Base-by-base conservation (phyloP, 2,888 invertebrate species). In the Xylophagus ater region DNA sequence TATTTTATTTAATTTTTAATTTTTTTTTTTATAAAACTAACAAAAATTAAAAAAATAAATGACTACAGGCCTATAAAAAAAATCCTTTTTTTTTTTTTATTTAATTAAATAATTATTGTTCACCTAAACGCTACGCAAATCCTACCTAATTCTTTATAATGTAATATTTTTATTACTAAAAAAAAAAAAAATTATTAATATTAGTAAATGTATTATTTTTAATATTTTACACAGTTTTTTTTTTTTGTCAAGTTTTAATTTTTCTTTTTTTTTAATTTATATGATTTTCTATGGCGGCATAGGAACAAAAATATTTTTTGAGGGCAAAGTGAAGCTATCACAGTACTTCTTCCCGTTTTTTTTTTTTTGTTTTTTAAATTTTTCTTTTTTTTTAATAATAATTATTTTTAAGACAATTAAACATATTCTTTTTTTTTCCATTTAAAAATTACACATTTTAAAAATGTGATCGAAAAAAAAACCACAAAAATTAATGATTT, bases 281-380 rank as follows among this genome's bases (percentile, higher is more conserved):
- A n/a, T n/a, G 31, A n/a, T 39, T 40, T 39, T 43, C 41, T 44
- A 51, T 50, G 49, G 50, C 49, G 47, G 40, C 43, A 47, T 49
- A 49, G 49, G 51, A 52, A 51, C 50, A 50, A 46, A 47, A 50
- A 42, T n/a, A 42, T 38, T 35, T 34, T 15, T 34, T 37, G 44
- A 48, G 44, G 46, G 35, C 41, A 47, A 46, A 44, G 43, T 48
- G 44, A 57, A 56, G 56, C 57, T 60, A 59, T 59, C 58, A 58
- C 59, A 59, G 59, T 57, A 55, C 52, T 55, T 55, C 54, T 42
- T 48, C 44, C 45, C 47, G 45, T 41, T 46, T 42, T 40, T 41
- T 43, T 38, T 35, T 18, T 38, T 30, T 41, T 10, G 8, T 44
- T 37, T 29, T 37, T 33, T 32, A 39, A 37, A 23, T n/a, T 13